Evolutionary conservation across 2,113 vertebrate species (phyloP), one percentile per base, ranked within the genome.

Genomic region (Gopherus flavomarginatus): DNA sequence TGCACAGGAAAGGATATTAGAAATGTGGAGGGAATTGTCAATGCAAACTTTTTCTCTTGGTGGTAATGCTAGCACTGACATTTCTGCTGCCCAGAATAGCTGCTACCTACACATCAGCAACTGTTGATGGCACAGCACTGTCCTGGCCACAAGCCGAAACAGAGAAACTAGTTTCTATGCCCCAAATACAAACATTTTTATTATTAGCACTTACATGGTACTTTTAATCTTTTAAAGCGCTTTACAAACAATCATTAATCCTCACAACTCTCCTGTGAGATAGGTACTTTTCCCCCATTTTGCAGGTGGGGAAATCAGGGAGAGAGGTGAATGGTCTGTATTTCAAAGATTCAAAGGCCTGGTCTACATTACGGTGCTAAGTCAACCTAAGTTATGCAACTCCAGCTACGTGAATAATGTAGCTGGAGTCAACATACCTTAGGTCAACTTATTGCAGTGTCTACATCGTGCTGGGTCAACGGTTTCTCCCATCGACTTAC

Each of bases 291-390:
- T 56, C 81, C 29, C 38, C 44, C 0, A 0, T 86, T 91, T 62
- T 87, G 14, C n/a, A 89, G 50, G 13, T 83, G 26, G 29, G 88
- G 90, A 83, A 93, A 87, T 49, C 90, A 83, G 90, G 62, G 31
- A 85, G 11, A 91, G 62, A 89, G 72, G 31, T 31, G 2, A 84
- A 88, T 62, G 79, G 44, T 56, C 27, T 13, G 0, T 72, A 29
- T 93, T 87, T 93, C 44, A 78, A 24, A 72, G 21, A 7, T 62
- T 31, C 57, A 62, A 50, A 50, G 53, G 19, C 53, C 53, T 54
- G 53, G 53, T 54, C 53, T 54, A 54, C 53, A 22, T 8, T 54
- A 54, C 8, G 3, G 53, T 22, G 53, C 53, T 54, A 54, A 54
- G 53, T 22, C 14, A 3, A 54, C 53, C 53, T 54, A 54, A 54